Evolutionary conservation across 2,113 vertebrate species (phyloP).

Genomic region (Galeopterus variegatus): DNA sequence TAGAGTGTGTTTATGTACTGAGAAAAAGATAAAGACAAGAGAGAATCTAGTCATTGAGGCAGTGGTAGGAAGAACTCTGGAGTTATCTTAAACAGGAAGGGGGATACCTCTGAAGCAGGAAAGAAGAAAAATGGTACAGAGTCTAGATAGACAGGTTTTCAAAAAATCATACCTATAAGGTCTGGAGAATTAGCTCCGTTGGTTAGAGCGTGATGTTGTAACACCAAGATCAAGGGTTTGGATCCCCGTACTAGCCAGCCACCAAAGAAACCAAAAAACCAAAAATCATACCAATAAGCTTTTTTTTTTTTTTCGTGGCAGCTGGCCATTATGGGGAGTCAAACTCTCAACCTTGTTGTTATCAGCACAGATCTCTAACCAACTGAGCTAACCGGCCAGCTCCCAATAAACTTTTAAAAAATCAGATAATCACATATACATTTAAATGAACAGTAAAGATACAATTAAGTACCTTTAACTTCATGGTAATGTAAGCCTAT

Average conservation of each 20-base stretch:
- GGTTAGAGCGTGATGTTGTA: too few species aligned
- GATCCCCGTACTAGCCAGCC: too few species aligned
- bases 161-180: neutral
- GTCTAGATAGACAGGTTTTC: neutral
- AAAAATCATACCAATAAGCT: too few species aligned
- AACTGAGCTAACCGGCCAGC: too few species aligned
- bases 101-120: neutral
- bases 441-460: neutral
- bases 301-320: too few species aligned
- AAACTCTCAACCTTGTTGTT: too few species aligned
- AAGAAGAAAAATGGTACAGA: neutral
- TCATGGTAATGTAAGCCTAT: neutral
- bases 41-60: neutral
- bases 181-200: too few species aligned
- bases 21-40: neutral
- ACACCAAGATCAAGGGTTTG: too few species aligned
- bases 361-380: too few species aligned
- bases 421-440: neutral
- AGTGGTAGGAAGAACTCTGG: neutral
- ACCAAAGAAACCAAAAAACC: too few species aligned
- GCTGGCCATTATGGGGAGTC: too few species aligned
- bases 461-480: neutral
- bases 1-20: neutral
- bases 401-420: constrained; percentile 36
- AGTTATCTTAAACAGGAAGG: neutral